Conservation (phyloP, 2,888 invertebrate species). For the Unio delphinus region DNA sequence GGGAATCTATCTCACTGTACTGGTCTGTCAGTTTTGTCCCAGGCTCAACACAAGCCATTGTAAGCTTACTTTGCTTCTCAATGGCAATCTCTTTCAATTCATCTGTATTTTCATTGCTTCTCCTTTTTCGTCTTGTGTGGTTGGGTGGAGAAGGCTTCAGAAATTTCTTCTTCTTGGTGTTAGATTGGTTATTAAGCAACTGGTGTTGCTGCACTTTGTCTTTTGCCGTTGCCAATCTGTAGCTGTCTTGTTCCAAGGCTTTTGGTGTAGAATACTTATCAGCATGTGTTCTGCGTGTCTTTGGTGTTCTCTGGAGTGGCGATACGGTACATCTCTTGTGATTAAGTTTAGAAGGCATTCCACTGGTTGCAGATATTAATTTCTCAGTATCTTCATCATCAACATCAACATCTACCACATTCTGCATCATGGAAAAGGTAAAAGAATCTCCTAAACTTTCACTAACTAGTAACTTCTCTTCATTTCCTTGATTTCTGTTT, state of each 20-base stretch:
- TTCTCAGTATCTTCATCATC: not conserved
- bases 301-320: slow-evolving; percentile 9
- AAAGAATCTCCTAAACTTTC: slow-evolving; percentile 48
- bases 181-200: not conserved
- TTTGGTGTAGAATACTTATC: slow-evolving; percentile 20
- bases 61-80: slow-evolving; percentile 1
- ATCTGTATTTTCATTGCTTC: slow-evolving; percentile 10
- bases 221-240: not conserved
- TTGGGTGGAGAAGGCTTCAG: no score
- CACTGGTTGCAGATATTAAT: slow-evolving; percentile 22
- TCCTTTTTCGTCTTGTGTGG: slow-evolving; percentile 12
- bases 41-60: not conserved
- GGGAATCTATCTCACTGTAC: slow-evolving; percentile 1
- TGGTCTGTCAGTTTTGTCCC: slow-evolving; percentile 1
- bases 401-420: slow-evolving; percentile 29
- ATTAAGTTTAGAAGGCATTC: slow-evolving; percentile 10
- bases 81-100: not conserved
- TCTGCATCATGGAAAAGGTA: slow-evolving; percentile 58
- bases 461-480: not conserved
- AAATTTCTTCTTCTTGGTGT: not conserved
- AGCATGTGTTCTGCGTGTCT: slow-evolving; percentile 15
- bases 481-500: slow-evolving; percentile 1
- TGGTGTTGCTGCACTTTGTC: slow-evolving; percentile 4
- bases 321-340: slow-evolving; percentile 10
- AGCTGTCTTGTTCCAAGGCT: slow-evolving; percentile 8